Evolutionary conservation across 2,888 invertebrate genomes (phyloP).

Genomic region (Trisateles emortualis): DNA sequence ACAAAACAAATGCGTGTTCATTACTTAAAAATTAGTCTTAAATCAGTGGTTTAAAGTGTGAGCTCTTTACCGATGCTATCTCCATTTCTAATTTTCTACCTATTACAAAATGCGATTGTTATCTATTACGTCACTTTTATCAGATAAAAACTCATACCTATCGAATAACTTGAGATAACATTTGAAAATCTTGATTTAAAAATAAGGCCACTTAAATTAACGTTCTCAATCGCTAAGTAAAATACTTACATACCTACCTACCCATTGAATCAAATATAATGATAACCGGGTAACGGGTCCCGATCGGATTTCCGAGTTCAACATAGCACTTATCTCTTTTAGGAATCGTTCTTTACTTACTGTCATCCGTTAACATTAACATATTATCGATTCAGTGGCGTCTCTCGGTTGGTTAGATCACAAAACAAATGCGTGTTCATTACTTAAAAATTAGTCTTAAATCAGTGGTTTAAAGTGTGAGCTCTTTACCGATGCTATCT

Average conservation of each 20-base stretch:
- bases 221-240: too few species aligned
- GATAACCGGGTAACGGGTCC: too few species aligned
- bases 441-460: slow-evolving; percentile 17
- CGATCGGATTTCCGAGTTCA: slow-evolving; percentile 2
- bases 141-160: too few species aligned
- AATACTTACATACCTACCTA: too few species aligned
- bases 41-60: slow-evolving; percentile 12
- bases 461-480: slow-evolving; percentile 11
- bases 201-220: not conserved
- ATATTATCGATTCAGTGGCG: slow-evolving; percentile 16
- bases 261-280: too few species aligned
- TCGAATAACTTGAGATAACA: too few species aligned
- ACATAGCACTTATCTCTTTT: slow-evolving; percentile 17
- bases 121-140: slow-evolving; percentile 1
- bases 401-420: slow-evolving; percentile 6
- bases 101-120: too few species aligned
- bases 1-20: slow-evolving; percentile 11
- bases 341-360: slow-evolving; percentile 11
- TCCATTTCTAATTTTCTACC: not conserved
- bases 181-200: not conserved
- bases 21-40: slow-evolving; percentile 15
- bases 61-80: slow-evolving; percentile 4
- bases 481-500: slow-evolving; percentile 5
- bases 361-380: slow-evolving; percentile 24
- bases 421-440: slow-evolving; percentile 12